A percentile compares a stretch with the other conserved stretches of the same genome.
phyloP scores from a whole-genome alignment of 2,888 invertebrate species.

The Stenolophus ochropezus region DNA sequence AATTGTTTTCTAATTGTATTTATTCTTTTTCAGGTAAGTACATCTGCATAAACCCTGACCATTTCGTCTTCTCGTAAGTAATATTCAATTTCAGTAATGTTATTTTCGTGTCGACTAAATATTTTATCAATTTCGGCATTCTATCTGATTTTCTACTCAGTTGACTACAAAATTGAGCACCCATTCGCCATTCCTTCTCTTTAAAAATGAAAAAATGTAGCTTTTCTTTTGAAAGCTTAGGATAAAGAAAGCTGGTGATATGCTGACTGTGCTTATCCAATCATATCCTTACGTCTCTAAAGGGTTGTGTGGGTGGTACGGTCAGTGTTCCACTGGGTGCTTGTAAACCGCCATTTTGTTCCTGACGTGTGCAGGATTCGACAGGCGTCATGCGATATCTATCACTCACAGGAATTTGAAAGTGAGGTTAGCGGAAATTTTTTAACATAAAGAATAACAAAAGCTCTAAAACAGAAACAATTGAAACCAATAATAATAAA shows the following conservation, averaged over 20 bases:
- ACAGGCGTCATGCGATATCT: not conserved
- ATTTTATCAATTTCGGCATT: not conserved
- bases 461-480: too few relatives aligned
- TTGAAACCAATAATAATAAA: too few relatives aligned
- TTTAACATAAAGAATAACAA: not conserved
- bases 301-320: not conserved
- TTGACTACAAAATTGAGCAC: not conserved
- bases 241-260: constrained; percentile 9
- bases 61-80: not conserved
- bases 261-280: constrained; percentile 24
- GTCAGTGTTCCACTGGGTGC: not conserved
- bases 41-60: not conserved
- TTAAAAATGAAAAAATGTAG: not conserved
- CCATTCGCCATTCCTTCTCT: not conserved
- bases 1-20: constrained; percentile 4
- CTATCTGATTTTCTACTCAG: not conserved
- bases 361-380: constrained; percentile 16
- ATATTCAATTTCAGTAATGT: not conserved
- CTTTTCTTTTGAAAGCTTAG: not conserved
- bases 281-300: constrained; percentile 2
- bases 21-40: constrained; percentile 15
- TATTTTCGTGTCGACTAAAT: not conserved
- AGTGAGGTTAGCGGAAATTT: not conserved
- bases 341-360: constrained; percentile 7
- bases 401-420: constrained; percentile 3